Conservation (phyloP, 2,113 vertebrate species). For the Suncus etruscus region DNA sequence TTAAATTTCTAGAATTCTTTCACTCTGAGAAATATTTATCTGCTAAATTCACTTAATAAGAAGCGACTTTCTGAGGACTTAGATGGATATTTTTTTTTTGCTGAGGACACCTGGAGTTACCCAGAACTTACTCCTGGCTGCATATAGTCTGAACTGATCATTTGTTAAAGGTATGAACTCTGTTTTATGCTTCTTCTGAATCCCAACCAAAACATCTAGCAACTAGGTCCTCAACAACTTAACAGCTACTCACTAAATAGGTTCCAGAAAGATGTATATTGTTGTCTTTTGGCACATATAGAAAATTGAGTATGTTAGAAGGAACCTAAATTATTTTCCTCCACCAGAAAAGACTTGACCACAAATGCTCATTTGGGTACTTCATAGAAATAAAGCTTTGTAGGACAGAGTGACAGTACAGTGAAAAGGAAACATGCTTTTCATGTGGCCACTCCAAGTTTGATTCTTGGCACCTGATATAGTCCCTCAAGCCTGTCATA, state of each 20-base stretch:
- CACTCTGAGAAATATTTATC: too few species aligned
- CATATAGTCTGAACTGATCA: constrained; percentile 4
- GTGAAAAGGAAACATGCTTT: too few species aligned
- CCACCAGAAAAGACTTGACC: not conserved
- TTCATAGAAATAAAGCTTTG: not conserved
- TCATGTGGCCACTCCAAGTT: too few species aligned
- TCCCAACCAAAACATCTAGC: not conserved
- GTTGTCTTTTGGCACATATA: not conserved
- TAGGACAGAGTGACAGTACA: not conserved
- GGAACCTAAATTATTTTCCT: not conserved
- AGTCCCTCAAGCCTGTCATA: too few species aligned
- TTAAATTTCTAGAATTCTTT: too few species aligned
- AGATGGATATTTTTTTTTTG: too few species aligned
- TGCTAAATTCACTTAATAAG: too few species aligned
- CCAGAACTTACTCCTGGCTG: too few species aligned
- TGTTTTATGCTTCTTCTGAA: constrained; percentile 18
- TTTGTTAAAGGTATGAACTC: constrained; percentile 43
- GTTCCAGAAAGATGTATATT: not conserved
- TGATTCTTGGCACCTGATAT: too few species aligned
- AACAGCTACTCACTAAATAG: not conserved
- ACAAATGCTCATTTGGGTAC: not conserved
- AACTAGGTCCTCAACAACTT: not conserved
- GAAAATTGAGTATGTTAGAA: not conserved
- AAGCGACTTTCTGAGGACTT: too few species aligned
- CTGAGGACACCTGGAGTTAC: too few species aligned